Percentiles rank a stretch among this genome's conserved stretches.
Conservation (phyloP, 2,888 invertebrate genomes). For the Ligdia adustata region DNA sequence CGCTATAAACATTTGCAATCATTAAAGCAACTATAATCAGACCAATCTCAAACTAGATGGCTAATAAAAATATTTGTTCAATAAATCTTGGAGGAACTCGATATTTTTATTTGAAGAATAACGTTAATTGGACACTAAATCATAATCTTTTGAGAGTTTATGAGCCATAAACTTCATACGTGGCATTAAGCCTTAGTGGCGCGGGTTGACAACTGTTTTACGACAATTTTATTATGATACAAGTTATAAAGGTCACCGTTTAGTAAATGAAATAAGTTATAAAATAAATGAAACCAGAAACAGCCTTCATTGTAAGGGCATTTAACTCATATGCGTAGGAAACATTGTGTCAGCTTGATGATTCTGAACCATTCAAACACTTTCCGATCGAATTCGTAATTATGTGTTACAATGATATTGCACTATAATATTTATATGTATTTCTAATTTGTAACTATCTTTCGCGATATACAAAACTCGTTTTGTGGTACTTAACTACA, state of each 20-base stretch:
- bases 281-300: slow-evolving; percentile 7
- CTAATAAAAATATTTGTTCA: slow-evolving; percentile 37
- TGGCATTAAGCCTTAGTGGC: slow-evolving; percentile 32
- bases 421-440: no score
- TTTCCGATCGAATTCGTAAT: no score
- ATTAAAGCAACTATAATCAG: slow-evolving; percentile 32
- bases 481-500: not conserved
- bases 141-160: slow-evolving; percentile 36
- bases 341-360: no score
- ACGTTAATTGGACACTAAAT: slow-evolving; percentile 39
- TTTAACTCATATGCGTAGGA: no score
- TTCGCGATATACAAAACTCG: no score
- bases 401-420: no score
- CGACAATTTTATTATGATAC: slow-evolving; percentile 37
- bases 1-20: slow-evolving; percentile 24
- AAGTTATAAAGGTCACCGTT: slow-evolving; percentile 34
- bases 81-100: slow-evolving; percentile 36
- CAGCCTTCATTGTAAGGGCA: no score
- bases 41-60: slow-evolving; percentile 28
- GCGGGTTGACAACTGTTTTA: slow-evolving; percentile 39
- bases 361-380: no score
- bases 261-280: slow-evolving; percentile 17
- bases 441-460: no score
- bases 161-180: slow-evolving; percentile 37
- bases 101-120: slow-evolving; percentile 33